Percentiles rank a stretch among this genome's conserved stretches.
phyloP scores from a whole-genome alignment of 2,113 vertebrate genomes.

The Crotalus viridis region DNA sequence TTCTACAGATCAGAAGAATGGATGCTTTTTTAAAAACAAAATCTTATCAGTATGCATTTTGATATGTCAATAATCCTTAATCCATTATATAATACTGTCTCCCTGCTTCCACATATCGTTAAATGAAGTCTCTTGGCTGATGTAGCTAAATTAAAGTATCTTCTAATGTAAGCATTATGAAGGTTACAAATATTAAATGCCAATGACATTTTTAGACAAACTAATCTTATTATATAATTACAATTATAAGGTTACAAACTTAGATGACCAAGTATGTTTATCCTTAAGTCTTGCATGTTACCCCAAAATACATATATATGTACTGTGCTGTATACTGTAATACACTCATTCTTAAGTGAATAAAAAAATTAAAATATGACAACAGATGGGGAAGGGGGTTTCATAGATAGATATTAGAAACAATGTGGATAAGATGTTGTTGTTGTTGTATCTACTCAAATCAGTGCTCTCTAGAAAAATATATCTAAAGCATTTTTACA shows the following conservation, averaged over 20 bases:
- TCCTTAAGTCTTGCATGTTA: not conserved
- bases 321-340: not conserved
- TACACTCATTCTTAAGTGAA: not conserved
- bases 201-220: not conserved
- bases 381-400: not conserved
- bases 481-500: not conserved
- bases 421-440: not conserved
- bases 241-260: not conserved
- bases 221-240: not conserved
- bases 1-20: fast-evolving
- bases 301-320: not conserved
- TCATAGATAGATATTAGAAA: not conserved
- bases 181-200: not conserved
- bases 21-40: not conserved
- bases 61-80: not conserved
- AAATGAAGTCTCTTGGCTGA: not conserved
- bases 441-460: not conserved
- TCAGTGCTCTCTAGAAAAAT: not conserved
- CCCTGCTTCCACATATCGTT: not conserved
- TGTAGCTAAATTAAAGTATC: not conserved
- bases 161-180: not conserved
- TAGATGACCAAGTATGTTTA: not conserved
- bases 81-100: not conserved
- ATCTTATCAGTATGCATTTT: not conserved
- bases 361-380: not conserved